A percentile compares a stretch with the other conserved stretches of the same genome.
Evolutionary conservation across 2,888 invertebrate species (phyloP).

Genomic region (Tachina fera): DNA sequence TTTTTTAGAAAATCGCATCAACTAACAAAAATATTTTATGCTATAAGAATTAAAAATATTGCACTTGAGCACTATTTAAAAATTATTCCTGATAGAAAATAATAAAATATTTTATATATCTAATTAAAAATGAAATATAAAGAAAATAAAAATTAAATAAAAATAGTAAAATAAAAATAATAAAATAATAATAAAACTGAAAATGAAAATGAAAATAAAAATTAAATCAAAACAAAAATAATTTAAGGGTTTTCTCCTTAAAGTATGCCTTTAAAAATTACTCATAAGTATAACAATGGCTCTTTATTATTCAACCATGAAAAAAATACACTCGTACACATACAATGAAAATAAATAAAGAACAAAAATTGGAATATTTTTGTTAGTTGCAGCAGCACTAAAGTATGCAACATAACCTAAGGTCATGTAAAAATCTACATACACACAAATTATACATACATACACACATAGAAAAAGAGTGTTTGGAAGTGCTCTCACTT

Average conservation of each 20-base stretch:
- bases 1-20: no score
- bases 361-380: neutral
- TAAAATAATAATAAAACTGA: no score
- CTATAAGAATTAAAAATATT: no score
- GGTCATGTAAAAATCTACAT: constrained; percentile 23
- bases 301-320: constrained; percentile 30
- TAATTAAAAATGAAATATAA: no score
- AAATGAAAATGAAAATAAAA: no score
- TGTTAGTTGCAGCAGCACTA: constrained; percentile 18
- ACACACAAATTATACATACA: neutral
- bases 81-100: no score
- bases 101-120: no score
- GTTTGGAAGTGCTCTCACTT: constrained; percentile 26
- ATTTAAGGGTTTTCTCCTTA: neutral
- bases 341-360: neutral
- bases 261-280: constrained; percentile 17
- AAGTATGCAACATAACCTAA: constrained; percentile 50
- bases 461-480: neutral
- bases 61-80: no score
- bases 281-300: neutral
- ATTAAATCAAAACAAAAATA: neutral
- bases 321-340: neutral
- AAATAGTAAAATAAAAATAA: no score
- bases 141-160: no score
- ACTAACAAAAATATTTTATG: no score